A percentile compares a stretch with the other conserved stretches of the same genome.
These are phyloP conservation scores for Drosophila neutralis DNA, from an alignment of 2,888 invertebrate genomes.

Conservation along the genomic window DNA sequence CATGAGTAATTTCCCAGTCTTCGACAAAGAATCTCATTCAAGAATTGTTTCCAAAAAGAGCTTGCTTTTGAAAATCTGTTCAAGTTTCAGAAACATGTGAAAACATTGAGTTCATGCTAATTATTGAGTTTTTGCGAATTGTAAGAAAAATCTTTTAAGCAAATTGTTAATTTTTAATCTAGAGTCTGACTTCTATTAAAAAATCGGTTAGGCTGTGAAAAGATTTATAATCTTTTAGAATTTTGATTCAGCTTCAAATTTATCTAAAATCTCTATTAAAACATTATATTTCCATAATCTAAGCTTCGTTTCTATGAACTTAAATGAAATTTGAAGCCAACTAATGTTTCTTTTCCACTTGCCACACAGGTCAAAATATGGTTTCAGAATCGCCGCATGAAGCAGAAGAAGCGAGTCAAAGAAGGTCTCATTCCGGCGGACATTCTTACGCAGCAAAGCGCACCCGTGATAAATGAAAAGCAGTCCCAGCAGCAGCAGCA, in stretches of 20 bases:
- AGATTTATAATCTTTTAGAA: neutral
- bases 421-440: constrained; percentile 92
- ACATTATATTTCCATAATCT: neutral
- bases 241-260: neutral
- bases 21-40: neutral
- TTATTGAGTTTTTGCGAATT: neutral
- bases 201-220: neutral
- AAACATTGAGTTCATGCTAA: neutral
- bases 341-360: neutral
- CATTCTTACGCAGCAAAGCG: constrained; percentile 81
- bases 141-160: neutral
- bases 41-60: neutral
- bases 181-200: neutral
- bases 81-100: neutral
- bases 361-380: constrained; percentile 92
- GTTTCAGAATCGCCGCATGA: constrained; percentile 99
- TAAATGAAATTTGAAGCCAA: neutral
- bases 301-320: too few relatives aligned
- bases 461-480: constrained; percentile 59
- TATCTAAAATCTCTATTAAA: neutral
- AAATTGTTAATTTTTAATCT: neutral
- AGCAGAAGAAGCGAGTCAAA: constrained; percentile 98
- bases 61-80: neutral
- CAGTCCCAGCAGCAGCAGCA: constrained; percentile 55
- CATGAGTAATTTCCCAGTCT: neutral